phyloP scores from a whole-genome alignment of 2,113 vertebrate species.

The Scytalopus superciliaris region DNA sequence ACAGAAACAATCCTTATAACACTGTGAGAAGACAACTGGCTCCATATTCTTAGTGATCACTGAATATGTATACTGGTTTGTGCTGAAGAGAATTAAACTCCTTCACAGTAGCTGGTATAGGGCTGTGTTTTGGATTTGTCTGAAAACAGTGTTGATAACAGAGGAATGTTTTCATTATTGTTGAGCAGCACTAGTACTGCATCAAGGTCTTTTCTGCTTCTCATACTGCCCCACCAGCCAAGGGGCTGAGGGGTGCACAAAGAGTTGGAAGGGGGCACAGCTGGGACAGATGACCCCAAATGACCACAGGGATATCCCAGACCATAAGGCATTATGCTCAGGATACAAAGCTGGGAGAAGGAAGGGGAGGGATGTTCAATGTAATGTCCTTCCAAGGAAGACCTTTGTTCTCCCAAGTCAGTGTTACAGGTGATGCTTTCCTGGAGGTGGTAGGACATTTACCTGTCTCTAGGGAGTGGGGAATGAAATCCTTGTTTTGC shows the following conservation, averaged over 20 bases:
- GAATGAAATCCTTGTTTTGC: not conserved
- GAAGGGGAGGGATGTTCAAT: accelerated
- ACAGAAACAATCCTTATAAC: not conserved
- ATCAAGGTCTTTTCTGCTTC: not conserved
- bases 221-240: accelerated
- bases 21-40: not conserved
- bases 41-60: not conserved
- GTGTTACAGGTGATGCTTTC: accelerated
- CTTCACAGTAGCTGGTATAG: not conserved
- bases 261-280: not conserved
- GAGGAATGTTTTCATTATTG: not conserved
- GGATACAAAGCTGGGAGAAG: not conserved
- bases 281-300: not conserved
- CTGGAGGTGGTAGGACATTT: not conserved
- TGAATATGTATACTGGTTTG: not conserved
- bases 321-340: accelerated
- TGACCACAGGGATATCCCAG: too few relatives aligned
- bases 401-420: not conserved
- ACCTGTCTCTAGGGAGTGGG: not conserved
- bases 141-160: not conserved
- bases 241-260: not conserved
- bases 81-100: not conserved
- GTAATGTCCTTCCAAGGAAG: too few relatives aligned
- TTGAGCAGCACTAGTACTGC: not conserved
- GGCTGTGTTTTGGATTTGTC: not conserved